Conservation (phyloP, 2,797 vertebrate genomes). For the Salmo trutta region DNA sequence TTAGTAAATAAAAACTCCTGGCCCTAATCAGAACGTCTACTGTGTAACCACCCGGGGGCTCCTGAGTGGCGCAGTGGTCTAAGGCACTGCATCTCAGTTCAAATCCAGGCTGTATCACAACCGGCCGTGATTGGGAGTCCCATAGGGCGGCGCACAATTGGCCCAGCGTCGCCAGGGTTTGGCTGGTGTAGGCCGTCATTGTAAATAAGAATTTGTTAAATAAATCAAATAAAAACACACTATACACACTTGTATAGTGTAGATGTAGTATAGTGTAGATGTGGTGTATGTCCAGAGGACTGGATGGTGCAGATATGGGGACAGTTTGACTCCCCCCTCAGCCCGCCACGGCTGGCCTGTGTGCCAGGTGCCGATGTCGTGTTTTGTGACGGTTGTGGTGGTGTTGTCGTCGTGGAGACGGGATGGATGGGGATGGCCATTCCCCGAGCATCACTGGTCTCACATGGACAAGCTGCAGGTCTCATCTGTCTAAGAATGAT, state of each 20-base stretch:
- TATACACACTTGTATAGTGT: background rate
- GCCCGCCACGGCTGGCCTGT: background rate
- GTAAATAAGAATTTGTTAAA: no score
- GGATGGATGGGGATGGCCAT: constrained; percentile 51
- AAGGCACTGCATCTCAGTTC: no score
- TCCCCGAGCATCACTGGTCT: constrained; percentile 64
- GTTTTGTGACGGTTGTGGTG: constrained; percentile 72
- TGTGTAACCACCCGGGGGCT: background rate
- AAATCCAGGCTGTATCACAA: no score
- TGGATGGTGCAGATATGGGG: background rate
- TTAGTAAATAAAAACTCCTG: background rate
- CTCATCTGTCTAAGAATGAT: constrained; percentile 20
- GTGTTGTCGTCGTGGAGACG: constrained; percentile 61
- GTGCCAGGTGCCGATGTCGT: constrained; percentile 66
- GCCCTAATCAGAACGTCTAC: background rate
- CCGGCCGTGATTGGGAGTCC: no score
- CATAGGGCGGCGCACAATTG: no score
- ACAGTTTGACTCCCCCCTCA: constrained; percentile 5
- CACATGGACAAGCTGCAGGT: constrained; percentile 68
- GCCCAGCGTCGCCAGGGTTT: no score
- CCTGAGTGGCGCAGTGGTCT: no score
- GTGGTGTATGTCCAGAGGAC: background rate
- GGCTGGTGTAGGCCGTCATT: no score
- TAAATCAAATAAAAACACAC: no score
- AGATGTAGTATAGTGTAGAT: no score